These are phyloP conservation scores for Pinna nobilis DNA, from an alignment of 1,140 invertebrate species.

Conservation along the genomic window DNA sequence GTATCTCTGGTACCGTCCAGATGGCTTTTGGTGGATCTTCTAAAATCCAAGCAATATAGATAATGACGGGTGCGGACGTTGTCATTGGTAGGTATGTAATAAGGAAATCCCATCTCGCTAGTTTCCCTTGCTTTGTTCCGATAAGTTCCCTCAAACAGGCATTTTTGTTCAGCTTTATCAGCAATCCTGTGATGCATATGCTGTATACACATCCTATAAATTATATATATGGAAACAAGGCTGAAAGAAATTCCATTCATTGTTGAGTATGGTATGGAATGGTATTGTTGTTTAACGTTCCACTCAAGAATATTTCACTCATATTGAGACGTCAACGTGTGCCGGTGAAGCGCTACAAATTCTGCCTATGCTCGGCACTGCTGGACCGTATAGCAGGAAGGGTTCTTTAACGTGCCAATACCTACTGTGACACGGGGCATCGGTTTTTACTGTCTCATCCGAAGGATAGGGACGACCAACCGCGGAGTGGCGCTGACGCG, in stretches of 20 bases:
- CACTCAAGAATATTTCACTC: no score
- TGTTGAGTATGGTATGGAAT: background rate
- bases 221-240: background rate
- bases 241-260: background rate
- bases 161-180: conserved; percentile 30
- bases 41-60: conserved; percentile 1
- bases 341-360: no score
- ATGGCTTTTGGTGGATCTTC: background rate
- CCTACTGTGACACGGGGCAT: no score
- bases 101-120: conserved; percentile 27
- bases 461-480: no score
- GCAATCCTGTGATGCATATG: background rate
- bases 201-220: conserved; percentile 8
- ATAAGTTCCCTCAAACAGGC: conserved; percentile 14
- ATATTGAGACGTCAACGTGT: no score
- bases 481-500: no score
- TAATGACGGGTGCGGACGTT: background rate
- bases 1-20: conserved; percentile 6
- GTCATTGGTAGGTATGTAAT: conserved; percentile 19
- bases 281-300: no score
- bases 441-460: no score
- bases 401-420: no score
- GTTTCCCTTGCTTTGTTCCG: background rate
- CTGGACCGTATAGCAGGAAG: no score
- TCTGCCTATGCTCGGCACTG: no score